Evolutionary conservation across 2,888 invertebrate species (phyloP).

Genomic region (Cheilosia pagana): DNA sequence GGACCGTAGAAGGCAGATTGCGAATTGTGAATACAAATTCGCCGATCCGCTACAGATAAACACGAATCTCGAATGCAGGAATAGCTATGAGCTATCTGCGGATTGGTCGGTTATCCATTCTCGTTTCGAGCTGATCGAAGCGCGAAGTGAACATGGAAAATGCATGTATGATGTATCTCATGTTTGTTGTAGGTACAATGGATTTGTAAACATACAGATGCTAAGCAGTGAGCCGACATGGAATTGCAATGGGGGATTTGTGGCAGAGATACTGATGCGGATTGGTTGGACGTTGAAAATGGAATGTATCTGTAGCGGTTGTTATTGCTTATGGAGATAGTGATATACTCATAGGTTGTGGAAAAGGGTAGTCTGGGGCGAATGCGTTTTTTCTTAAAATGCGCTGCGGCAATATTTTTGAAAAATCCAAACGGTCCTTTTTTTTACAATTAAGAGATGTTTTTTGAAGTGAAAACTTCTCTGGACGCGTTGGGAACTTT

Average conservation of each 20-base stretch:
- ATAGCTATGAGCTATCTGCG: conserved; percentile 62
- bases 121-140: conserved; percentile 40
- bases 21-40: conserved; percentile 59
- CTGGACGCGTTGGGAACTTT: no score
- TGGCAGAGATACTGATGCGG: conserved; percentile 33
- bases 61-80: conserved; percentile 42
- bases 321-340: not conserved
- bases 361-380: no score
- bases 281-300: conserved; percentile 51
- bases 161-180: conserved; percentile 52
- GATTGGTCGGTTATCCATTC: conserved; percentile 57
- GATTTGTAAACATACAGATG: conserved; percentile 60
- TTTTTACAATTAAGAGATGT: no score
- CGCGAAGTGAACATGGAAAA: conserved; percentile 71
- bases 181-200: conserved; percentile 30
- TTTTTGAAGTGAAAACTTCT: no score
- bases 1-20: conserved; percentile 52
- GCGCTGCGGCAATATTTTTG: no score
- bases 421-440: no score
- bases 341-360: no score
- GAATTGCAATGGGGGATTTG: conserved; percentile 70
- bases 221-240: conserved; percentile 62
- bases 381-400: no score
- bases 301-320: conserved; percentile 42
- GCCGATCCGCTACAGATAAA: conserved; percentile 34